phyloP scores from a whole-genome alignment of 1,140 invertebrate genomes.

The Oedothorax gibbosus region DNA sequence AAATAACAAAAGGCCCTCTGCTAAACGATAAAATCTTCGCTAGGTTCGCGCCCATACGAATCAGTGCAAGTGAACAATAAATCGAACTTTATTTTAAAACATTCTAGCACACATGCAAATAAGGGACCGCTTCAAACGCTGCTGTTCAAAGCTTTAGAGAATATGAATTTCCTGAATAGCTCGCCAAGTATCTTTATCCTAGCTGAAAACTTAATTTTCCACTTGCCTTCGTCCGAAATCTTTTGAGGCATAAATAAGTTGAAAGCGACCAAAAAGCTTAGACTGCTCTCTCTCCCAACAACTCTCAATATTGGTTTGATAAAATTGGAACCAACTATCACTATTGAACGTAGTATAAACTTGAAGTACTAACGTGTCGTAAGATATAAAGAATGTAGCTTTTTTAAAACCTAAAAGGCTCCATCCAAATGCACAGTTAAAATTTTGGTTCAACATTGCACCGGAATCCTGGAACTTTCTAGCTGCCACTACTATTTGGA shows the following conservation, averaged over 20 bases:
- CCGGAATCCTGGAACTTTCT: no score
- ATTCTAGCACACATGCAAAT: background rate
- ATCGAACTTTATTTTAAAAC: constrained; percentile 37
- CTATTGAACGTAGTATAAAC: no score
- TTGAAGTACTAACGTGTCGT: no score
- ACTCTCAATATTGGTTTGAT: no score
- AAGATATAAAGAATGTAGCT: no score
- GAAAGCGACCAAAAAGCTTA: constrained; percentile 1
- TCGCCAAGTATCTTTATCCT: constrained; percentile 15
- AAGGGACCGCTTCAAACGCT: background rate
- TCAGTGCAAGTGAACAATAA: constrained; percentile 21
- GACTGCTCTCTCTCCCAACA: background rate
- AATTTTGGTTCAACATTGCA: no score
- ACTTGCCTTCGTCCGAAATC: constrained; percentile 31
- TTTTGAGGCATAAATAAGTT: constrained; percentile 45
- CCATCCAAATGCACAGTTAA: no score
- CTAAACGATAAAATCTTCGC: background rate
- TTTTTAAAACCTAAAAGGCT: no score
- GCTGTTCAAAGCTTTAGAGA: constrained; percentile 22
- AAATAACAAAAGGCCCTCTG: background rate
- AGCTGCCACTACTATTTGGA: no score
- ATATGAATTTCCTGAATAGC: constrained; percentile 52
- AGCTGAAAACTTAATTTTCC: constrained; percentile 48
- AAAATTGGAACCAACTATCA: no score
- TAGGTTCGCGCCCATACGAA: background rate